Base-by-base conservation (phyloP, 2,888 invertebrate genomes). In the Caenorhabditis afra region DNA sequence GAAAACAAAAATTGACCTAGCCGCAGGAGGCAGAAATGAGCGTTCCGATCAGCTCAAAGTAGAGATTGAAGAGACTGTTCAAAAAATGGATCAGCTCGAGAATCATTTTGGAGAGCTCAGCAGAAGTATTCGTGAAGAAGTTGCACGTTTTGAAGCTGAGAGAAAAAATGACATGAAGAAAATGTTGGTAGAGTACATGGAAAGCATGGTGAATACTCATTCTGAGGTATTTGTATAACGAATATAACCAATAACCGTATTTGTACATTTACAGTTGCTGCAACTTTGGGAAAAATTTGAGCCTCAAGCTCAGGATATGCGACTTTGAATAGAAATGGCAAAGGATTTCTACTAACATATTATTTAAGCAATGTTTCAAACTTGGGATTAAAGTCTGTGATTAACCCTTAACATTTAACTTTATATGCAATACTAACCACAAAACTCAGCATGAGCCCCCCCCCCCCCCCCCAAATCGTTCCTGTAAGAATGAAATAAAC, bases 201-300 rank as follows among this genome's bases (percentile, higher is more conserved):
- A 98, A 91, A 94, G 95, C 71, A 94, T 98, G 91, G 94, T 97
- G 93, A 94, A 95, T 84, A 96, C 96, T 91, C 97, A 99, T 92
- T 95, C 96, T 83, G 95, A 96, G 94, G 96, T 96, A 91, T 5
- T 16, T 11, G 12, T 8, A 8, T 14, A 3, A 41, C 41, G 41
- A 41, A 3, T 49, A n/a, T n/a, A n/a, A n/a, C n/a, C n/a, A n/a
- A n/a, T n/a, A n/a, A n/a, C n/a, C n/a, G n/a, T 49, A 7, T 12
- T 23, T 22, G 4, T 20, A 52, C 52, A 20, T 52, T 90, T 91
- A 82, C 93, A 96, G 94, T 92, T 96, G 50, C 94, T 95, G 86
- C 95, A 95, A 91, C 94, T 95, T 91, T 97, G 97, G 98, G 97
- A 98, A 91, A 94, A 95, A 22, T 98, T 98, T 92, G 92, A 96